Evolutionary conservation across 37 sponge, comb jelly and placozoan genomes (phyloP), one percentile per base, ranked within the genome.

Genomic region (Mnemiopsis leidyi): DNA sequence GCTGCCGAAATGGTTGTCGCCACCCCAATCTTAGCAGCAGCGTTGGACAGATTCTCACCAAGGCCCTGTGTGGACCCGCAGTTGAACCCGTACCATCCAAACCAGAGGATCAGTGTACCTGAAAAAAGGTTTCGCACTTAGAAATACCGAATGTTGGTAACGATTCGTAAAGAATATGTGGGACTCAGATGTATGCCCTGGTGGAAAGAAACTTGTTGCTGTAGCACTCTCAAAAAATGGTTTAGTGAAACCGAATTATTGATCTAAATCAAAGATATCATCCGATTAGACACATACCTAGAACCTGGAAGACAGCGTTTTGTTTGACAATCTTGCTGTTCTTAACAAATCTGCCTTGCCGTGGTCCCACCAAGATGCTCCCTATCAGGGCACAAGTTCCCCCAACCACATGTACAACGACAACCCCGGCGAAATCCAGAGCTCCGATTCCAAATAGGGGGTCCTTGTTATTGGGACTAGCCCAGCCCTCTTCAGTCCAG

Each of bases 401-500:
- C 5, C 93, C 93, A 7, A 92, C 32, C 25, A 92, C 33, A 29
- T 92, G 93, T 32, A 92, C 93, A 9, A 68, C 93, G 9, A 20
- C 25, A 13, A 29, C 75, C 18, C 93, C 93, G 9, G 93, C 93
- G 33, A 38, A 92, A 35, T 92, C 93, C n/a, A 85, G 13, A 40
- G 36, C 90, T 21, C 90, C 90, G 0, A 85, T 25, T 23, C 35
- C 90, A 26, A 85, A 85, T 18, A 85, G 90, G 21, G 67, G 90
- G 29, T 85, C 26, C 23, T 23, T 0, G 90, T 85, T 85, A 67
- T 32, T 24, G 0, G 68, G 67, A 29, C 90, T 85, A 3, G 90
- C 90, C 93, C 93, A 92, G 20, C 93, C 93, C 69, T 92, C 38
- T 16, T 32, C 38, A 16, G 73, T 36, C 93, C 93, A 92, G n/a